Conservation (phyloP, 2,888 invertebrate genomes). For the Aromia moschata region DNA sequence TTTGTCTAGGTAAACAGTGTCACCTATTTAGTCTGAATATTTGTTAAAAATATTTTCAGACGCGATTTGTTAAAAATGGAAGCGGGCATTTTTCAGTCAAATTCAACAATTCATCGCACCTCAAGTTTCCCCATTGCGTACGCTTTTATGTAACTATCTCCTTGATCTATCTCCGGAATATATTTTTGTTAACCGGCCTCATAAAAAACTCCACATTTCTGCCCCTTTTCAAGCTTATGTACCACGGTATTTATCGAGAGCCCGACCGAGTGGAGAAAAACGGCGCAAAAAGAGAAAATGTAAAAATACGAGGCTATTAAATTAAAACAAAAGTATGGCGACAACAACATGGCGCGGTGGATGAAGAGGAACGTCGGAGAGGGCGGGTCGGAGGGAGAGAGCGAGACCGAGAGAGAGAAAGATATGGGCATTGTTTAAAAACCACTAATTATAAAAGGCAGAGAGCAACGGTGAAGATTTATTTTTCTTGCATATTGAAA, state of each 20-base stretch:
- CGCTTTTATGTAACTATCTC: no score
- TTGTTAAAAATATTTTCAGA: no score
- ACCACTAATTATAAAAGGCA: conserved; percentile 63
- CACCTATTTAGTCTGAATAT: no score
- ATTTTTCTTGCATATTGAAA: conserved; percentile 65
- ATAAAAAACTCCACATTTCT: no score
- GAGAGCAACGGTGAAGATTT: conserved; percentile 58
- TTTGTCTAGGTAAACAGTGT: no score
- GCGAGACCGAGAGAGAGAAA: no score
- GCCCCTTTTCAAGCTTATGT: not conserved
- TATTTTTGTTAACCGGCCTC: no score
- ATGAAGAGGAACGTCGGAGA: conserved; percentile 36
- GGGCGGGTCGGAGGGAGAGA: conserved; percentile 44
- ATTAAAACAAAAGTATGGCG: conserved; percentile 54
- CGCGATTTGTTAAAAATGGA: no score
- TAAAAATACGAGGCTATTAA: conserved; percentile 53
- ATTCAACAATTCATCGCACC: no score
- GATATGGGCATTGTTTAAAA: conserved; percentile 62
- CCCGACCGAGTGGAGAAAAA: conserved; percentile 22
- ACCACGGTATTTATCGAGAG: not conserved
- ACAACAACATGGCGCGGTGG: conserved; percentile 49
- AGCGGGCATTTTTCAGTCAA: no score
- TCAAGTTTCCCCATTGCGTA: no score
- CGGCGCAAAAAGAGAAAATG: conserved; percentile 39
- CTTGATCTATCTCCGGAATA: no score